Evolutionary conservation across 2,888 invertebrate species (phyloP).

Genomic region (Protophormia terraenovae): DNA sequence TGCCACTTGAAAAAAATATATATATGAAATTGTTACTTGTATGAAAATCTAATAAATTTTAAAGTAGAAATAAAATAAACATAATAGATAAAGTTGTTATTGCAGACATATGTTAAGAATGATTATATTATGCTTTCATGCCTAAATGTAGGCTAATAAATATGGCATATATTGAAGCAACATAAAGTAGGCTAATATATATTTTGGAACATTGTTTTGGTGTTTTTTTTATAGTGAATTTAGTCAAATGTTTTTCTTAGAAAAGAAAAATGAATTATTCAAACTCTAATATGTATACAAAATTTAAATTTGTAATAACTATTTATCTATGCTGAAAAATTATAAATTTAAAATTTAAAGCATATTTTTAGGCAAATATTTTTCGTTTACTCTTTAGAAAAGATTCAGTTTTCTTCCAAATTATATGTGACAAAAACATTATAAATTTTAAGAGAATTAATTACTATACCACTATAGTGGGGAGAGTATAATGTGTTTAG

Average conservation of each 20-base stretch:
- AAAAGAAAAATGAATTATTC: too few relatives aligned
- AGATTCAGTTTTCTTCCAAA: too few relatives aligned
- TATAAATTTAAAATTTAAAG: too few relatives aligned
- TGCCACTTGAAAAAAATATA: background rate
- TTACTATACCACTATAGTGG: too few relatives aligned
- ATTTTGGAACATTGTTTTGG: slow-evolving; percentile 19
- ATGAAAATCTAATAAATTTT: slow-evolving; percentile 33
- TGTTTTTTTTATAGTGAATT: background rate
- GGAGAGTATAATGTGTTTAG: too few relatives aligned
- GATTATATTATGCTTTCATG: background rate
- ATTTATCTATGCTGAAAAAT: too few relatives aligned
- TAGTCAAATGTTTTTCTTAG: background rate
- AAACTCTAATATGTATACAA: too few relatives aligned
- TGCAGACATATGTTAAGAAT: slow-evolving; percentile 10
- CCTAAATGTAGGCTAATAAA: background rate
- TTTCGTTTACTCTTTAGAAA: too few relatives aligned
- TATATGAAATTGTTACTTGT: background rate
- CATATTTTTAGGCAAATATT: too few relatives aligned
- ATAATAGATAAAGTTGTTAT: background rate
- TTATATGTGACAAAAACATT: too few relatives aligned
- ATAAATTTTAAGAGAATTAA: too few relatives aligned
- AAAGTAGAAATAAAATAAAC: slow-evolving; percentile 15
- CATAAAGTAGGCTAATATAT: slow-evolving; percentile 11
- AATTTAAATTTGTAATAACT: too few relatives aligned
- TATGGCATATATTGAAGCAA: slow-evolving; percentile 6